Evolutionary conservation across 2,888 invertebrate species (phyloP).

Genomic region (Drosophila antonietae): DNA sequence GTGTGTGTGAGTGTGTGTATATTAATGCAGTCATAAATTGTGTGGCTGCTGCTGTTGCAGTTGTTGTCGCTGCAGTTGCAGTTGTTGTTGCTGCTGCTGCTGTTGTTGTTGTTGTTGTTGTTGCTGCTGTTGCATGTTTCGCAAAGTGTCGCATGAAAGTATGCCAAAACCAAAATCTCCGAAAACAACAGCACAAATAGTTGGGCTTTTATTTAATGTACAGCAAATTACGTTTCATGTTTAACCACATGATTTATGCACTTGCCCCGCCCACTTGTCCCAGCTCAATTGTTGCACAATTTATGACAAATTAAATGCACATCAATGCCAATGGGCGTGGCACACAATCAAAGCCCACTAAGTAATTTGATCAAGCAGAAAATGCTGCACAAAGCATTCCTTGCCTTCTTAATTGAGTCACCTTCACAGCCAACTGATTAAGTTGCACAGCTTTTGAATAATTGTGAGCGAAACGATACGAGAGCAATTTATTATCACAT

Average conservation of each 20-base stretch:
- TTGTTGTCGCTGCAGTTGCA: conserved; percentile 41
- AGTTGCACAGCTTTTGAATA: not conserved
- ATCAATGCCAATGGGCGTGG: conserved; percentile 37
- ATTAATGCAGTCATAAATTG: conserved; percentile 75
- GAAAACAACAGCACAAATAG: conserved; percentile 62
- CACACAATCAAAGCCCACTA: not conserved
- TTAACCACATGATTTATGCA: conserved; percentile 77
- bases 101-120: conserved; percentile 64
- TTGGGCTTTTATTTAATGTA: conserved; percentile 70
- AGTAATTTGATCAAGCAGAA: conserved; percentile 7
- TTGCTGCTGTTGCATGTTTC: conserved; percentile 54
- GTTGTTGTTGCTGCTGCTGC: conserved; percentile 50
- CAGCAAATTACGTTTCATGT: conserved; percentile 76
- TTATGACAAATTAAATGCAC: conserved; percentile 69
- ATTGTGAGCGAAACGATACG: not conserved
- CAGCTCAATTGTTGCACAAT: conserved; percentile 61
- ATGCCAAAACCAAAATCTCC: conserved; percentile 43
- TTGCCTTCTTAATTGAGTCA: not conserved
- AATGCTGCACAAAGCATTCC: not conserved
- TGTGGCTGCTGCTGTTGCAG: conserved; percentile 70
- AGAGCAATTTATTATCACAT: not conserved
- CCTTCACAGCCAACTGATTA: conserved; percentile 4
- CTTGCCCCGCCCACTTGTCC: conserved; percentile 26
- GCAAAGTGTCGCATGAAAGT: conserved; percentile 60
- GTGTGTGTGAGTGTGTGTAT: conserved; percentile 33